phyloP scores from a whole-genome alignment of 2,888 invertebrate genomes.

The Drosophila subquinaria region DNA sequence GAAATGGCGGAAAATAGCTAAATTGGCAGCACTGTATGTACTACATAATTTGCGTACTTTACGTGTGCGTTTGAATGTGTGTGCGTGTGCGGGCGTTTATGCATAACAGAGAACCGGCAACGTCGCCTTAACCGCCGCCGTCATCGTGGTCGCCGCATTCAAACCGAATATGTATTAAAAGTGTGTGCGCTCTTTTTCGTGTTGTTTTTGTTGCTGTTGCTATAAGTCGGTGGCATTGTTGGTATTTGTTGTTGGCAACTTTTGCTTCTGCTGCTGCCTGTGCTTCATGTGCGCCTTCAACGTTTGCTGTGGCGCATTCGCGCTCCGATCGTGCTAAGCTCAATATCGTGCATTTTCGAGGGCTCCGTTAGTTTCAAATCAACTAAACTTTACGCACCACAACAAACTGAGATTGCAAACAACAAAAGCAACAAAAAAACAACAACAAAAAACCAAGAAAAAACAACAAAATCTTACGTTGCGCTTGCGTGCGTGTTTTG shows the following conservation, averaged over 20 bases:
- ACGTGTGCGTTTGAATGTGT: not conserved
- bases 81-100: conserved; percentile 30
- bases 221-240: conserved; percentile 18
- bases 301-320: conserved; percentile 60
- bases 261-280: conserved; percentile 2
- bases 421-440: conserved; percentile 5
- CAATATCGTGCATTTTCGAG: conserved; percentile 53
- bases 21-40: not conserved
- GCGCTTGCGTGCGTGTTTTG: conserved; percentile 54
- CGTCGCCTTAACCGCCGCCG: not conserved
- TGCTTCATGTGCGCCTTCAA: conserved; percentile 59
- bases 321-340: conserved; percentile 67
- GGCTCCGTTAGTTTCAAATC: conserved; percentile 29
- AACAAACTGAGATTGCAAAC: not conserved
- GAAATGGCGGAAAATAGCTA: too few relatives aligned
- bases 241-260: conserved; percentile 15
- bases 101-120: conserved; percentile 39
- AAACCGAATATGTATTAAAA: conserved; percentile 39
- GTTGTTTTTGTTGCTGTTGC: conserved; percentile 19
- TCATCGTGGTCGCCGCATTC: conserved; percentile 10
- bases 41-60: not conserved
- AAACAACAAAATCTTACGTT: conserved; percentile 24
- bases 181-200: conserved; percentile 21
- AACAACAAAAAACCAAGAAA: not conserved
- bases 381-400: conserved; percentile 15